Evolutionary conservation across 1,140 invertebrate genomes (phyloP), one percentile per base, ranked within the genome.

Genomic region (Ceratosolen solmsi): DNA sequence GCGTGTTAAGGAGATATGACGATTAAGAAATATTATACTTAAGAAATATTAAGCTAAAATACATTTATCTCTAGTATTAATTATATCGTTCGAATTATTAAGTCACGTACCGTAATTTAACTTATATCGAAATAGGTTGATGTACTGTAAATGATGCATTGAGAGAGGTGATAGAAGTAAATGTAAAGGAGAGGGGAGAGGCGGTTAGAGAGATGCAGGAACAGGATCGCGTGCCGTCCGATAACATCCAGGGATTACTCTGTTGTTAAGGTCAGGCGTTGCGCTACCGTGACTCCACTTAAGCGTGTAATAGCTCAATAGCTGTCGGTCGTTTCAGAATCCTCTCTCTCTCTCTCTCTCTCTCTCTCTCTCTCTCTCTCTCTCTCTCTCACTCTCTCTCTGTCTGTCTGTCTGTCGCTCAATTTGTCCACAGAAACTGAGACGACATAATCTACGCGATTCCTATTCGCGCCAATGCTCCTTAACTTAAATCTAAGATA

Each of bases 231-330:
- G 27, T 70, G 30, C 33, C 56, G 70, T 51, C 63, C 73, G 76
- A 77, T 75, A 82, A 77, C 77, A 76, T 73, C 72, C 22, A 25
- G 46, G 79, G 79, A 81, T 81, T 81, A 81, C 60, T 81, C 60
- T 82, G 83, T 80, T 83, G 73, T 83, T 83, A 74, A 80, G 74
- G 73, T 78, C 72, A 74, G 60, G 46, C 60, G 38, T 65, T 25
- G 58, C 11, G 72, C 56, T 84, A 78, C 81, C 80, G 83, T 82
- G 85, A 76, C 82, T 87, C 86, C 87, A 88, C 85, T 90, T 88
- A 86, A 88, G 87, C 88, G 85, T 90, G 87, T 90, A 90, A 91
- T 91, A 88, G 88, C 87, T 88, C 89, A 86, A 89, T 88, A 87
- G 86, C 84, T 85, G 85, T 88, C 87, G 85, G 81, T 65, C 84